phyloP scores from a whole-genome alignment of 1,140 invertebrate genomes.

The Scaptomyza graminum region DNA sequence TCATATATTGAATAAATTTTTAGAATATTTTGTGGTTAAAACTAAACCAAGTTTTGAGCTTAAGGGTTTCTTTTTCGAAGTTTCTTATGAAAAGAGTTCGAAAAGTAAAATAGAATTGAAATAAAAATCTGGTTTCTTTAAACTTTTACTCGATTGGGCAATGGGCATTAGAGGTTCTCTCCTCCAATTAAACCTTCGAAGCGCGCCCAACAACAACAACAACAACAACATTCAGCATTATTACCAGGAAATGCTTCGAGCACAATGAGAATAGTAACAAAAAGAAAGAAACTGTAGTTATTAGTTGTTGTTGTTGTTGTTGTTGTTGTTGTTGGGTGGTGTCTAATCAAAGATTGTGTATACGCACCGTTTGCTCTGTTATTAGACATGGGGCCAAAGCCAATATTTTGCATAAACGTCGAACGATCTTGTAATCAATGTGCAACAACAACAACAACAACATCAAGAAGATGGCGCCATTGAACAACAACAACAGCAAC shows the following conservation, averaged over 20 bases:
- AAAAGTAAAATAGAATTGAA: too few relatives aligned
- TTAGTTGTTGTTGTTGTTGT: too few relatives aligned
- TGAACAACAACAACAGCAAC: constrained; percentile 20
- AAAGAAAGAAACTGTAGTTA: too few relatives aligned
- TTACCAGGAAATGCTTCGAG: constrained; percentile 60
- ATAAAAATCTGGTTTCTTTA: too few relatives aligned
- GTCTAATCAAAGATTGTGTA: constrained; percentile 76
- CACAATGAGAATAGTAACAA: constrained; percentile 14
- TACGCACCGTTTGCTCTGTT: constrained; percentile 69
- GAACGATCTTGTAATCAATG: constrained; percentile 72
- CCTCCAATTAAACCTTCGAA: constrained; percentile 1
- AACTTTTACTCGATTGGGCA: constrained; percentile 6
- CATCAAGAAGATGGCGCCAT: constrained; percentile 29
- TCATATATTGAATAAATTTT: too few relatives aligned
- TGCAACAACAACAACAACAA: constrained; percentile 40
- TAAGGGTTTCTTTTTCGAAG: too few relatives aligned
- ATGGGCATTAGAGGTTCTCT: neutral
- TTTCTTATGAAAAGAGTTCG: neutral
- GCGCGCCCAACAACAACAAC: too few relatives aligned
- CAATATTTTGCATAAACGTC: constrained; percentile 78
- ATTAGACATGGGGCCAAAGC: constrained; percentile 50
- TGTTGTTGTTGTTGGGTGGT: constrained; percentile 7
- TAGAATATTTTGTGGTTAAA: too few relatives aligned
- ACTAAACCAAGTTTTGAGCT: too few relatives aligned
- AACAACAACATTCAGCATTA: constrained; percentile 18